Conservation (phyloP, 2,113 vertebrate genomes). For the Gymnobelideus leadbeateri region DNA sequence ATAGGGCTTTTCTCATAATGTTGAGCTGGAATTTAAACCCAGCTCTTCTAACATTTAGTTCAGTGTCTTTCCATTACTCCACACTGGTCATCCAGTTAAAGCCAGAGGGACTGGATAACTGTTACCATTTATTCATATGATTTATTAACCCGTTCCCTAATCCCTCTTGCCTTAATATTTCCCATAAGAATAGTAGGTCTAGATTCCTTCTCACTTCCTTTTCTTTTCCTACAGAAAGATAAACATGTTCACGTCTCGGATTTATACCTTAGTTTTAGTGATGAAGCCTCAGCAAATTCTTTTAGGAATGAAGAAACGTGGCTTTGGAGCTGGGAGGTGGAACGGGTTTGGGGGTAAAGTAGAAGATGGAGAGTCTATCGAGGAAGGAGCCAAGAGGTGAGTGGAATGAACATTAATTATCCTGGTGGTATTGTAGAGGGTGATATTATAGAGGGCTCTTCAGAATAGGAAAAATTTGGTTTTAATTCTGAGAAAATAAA, state of each 20-base stretch:
- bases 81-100: neutral
- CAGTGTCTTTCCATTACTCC: neutral
- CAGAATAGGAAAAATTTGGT: neutral
- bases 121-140: neutral
- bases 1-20: neutral
- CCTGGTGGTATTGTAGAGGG: neutral
- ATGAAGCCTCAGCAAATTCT: constrained; percentile 90
- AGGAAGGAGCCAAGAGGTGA: constrained; percentile 92
- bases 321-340: constrained; percentile 94
- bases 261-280: constrained; percentile 94
- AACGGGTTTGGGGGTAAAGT: constrained; percentile 98
- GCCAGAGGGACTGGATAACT: neutral
- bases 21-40: neutral
- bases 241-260: constrained; percentile 87
- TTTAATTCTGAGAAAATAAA: neutral
- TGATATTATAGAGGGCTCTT: neutral
- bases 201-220: neutral
- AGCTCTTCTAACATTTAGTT: neutral
- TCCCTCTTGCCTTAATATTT: neutral
- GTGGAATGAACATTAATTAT: neutral
- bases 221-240: neutral
- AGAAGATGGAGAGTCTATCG: constrained; percentile 91
- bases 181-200: neutral
- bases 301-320: constrained; percentile 97
- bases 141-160: neutral